Evolutionary conservation across 2,113 vertebrate species (phyloP).

Genomic region (Donacobius atricapilla): DNA sequence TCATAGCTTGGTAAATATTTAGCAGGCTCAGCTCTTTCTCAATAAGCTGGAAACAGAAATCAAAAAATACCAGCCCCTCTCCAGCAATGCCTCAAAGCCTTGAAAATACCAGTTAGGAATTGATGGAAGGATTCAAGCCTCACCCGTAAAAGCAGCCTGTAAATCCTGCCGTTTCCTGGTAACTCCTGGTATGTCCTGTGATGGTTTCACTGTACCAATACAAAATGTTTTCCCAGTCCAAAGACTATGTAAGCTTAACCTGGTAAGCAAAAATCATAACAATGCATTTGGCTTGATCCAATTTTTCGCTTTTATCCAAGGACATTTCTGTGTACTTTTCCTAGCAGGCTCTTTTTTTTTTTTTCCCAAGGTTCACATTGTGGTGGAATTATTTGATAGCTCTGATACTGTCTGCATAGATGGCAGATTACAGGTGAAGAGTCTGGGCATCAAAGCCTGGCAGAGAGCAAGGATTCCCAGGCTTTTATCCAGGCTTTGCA

Average conservation of each 20-base stretch:
- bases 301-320: not conserved
- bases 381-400: not conserved
- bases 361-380: not conserved
- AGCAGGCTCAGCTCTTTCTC: not conserved
- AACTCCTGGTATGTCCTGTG: not conserved
- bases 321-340: not conserved
- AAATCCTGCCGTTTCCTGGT: not conserved
- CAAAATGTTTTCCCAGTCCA: not conserved
- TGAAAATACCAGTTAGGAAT: not conserved
- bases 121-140: not conserved
- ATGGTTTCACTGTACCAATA: not conserved
- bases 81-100: not conserved
- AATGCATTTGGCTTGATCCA: not conserved
- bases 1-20: not conserved
- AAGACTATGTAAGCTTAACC: not conserved
- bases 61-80: not conserved
- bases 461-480: not conserved
- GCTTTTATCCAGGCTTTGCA: constrained; percentile 18
- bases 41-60: not conserved
- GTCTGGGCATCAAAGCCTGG: constrained; percentile 21
- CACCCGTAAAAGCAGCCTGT: not conserved
- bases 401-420: not conserved
- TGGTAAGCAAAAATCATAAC: not conserved
- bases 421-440: constrained; percentile 3
- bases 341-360: not conserved